Evolutionary conservation across 2,888 invertebrate species (phyloP).

Genomic region (Philereme transversata): DNA sequence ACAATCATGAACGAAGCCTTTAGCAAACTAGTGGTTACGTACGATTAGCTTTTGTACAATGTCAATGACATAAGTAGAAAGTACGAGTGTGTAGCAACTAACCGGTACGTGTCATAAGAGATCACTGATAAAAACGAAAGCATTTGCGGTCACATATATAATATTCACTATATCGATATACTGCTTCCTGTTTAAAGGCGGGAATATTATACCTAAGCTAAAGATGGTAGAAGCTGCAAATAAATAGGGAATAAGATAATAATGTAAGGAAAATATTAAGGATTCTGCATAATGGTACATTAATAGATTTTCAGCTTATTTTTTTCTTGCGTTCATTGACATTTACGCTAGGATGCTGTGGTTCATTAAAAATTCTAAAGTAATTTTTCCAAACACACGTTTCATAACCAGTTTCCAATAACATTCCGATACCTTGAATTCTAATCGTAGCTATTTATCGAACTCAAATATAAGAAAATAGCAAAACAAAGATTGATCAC

Average conservation of each 20-base stretch:
- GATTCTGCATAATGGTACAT: background rate
- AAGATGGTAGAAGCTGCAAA: background rate
- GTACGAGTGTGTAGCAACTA: conserved; percentile 48
- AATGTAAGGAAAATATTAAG: background rate
- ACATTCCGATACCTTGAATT: no score
- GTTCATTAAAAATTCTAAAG: background rate
- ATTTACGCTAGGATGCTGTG: background rate
- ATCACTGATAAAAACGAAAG: conserved; percentile 66
- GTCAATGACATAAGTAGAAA: conserved; percentile 70
- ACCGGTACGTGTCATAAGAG: conserved; percentile 57
- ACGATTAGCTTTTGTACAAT: conserved; percentile 41
- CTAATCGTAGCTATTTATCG: no score
- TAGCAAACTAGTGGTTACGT: conserved; percentile 25
- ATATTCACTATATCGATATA: conserved; percentile 32
- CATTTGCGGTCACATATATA: conserved; percentile 48
- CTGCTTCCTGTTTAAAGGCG: conserved; percentile 31
- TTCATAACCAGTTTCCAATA: no score
- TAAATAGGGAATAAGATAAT: background rate
- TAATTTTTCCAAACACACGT: no score
- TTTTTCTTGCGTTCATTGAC: background rate
- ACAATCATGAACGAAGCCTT: background rate
- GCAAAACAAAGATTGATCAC: no score
- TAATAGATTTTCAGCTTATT: background rate
- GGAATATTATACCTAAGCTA: background rate
- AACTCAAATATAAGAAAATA: no score